Conservation (phyloP, 2,113 vertebrate genomes). For the Paedocypris sp. region DNA sequence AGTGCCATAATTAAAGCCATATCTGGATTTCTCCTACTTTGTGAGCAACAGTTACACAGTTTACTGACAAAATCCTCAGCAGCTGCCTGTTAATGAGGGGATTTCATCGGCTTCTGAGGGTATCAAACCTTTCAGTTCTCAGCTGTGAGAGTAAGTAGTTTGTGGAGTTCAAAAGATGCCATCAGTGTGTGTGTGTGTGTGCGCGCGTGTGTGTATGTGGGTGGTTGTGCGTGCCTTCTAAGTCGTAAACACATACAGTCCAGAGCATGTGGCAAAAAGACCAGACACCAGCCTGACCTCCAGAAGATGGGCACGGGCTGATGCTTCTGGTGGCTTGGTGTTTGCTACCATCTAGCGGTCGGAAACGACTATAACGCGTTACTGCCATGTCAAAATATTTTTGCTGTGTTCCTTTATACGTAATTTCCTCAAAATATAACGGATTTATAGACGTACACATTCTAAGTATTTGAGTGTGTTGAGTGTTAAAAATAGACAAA, state of each 20-base stretch:
- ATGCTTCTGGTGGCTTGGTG: slow-evolving; percentile 7
- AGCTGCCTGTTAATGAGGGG: slow-evolving; percentile 27
- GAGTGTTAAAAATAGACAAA: not conserved
- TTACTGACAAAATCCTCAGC: slow-evolving; percentile 23
- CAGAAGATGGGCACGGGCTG: not conserved
- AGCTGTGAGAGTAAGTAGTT: not conserved
- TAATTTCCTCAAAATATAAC: too few species aligned
- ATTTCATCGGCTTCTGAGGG: slow-evolving; percentile 19
- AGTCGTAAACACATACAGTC: not conserved
- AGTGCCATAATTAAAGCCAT: slow-evolving; percentile 35
- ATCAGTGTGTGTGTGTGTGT: too few species aligned
- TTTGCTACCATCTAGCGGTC: slow-evolving; percentile 39
- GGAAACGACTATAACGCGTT: too few species aligned
- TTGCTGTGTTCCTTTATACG: too few species aligned
- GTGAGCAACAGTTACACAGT: slow-evolving; percentile 22
- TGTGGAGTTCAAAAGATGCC: not conserved
- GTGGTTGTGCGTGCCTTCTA: too few species aligned
- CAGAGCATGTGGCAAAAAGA: not conserved
- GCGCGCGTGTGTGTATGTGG: too few species aligned
- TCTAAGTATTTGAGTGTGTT: too few species aligned
- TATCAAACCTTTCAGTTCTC: not conserved
- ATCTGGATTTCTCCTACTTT: not conserved
- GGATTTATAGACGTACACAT: too few species aligned
- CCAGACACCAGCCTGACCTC: not conserved
- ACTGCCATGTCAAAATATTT: too few species aligned